Base-by-base conservation (phyloP, 92 coral and sea anemone species). In the Paramuricea clavata region DNA sequence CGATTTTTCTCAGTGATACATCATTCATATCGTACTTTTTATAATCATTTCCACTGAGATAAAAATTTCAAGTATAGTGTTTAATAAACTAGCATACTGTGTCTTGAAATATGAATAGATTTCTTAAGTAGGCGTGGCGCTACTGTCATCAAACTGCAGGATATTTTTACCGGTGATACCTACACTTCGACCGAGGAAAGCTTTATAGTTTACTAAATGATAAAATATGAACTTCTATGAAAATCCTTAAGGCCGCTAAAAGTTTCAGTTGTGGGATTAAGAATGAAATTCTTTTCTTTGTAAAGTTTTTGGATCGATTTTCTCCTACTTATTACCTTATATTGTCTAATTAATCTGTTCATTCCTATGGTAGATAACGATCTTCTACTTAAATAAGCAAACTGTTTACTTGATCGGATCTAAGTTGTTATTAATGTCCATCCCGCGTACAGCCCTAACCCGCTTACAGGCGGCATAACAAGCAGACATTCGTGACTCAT, bases 381-480 rank as follows among this genome's bases (percentile, higher is more conserved):
- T 57, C 84, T 67, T 67, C 73, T 79, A 61, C 84, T 79, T 79
- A 59, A 67, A 79, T 36, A 79, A 59, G 84, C 72, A 79, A 79
- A 79, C 84, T 79, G 84, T 79, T 60, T 61, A 59, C 60, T 61
- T 79, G 84, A 79, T 79, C 84, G 54, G 84, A 61, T 79, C 73
- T 59, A 54, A 12, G 39, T 15, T 32, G 54, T 12, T 79, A 2
- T 12, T 52, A 76, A 76, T 50, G 56, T 36, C 33, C 82, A 26
- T 49, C 68, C 36, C 68, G 36, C 36, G 30, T n/a, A 49, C 67
- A 42, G 2, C 22, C 26, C 27, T 2, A 33, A 76, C 82, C 65
- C 52, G 84, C 54, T 49, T 74, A 74, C 43, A 30, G 59, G 60
- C 39, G 36, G 81, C 39, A 28, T 23, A 65, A 6, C 39, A 65